Evolutionary conservation across 2,113 vertebrate species (phyloP), one percentile per base, ranked within the genome.

Genomic region (Phyllostomus discolor): DNA sequence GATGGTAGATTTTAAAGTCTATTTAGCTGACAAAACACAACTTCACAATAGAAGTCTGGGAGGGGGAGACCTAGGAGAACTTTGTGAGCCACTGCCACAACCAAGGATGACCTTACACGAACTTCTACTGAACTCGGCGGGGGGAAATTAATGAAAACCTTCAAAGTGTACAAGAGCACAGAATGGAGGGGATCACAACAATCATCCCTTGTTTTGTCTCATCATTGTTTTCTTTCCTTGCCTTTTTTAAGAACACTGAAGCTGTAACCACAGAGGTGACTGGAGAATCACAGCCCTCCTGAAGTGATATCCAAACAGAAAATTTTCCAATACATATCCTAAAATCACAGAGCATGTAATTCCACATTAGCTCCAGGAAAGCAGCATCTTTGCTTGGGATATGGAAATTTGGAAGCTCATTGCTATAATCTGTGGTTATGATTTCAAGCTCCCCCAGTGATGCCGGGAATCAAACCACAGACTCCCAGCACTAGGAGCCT

Each of bases 351-450:
- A 97, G 95, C 98, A 93, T 97, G 88, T 81, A 91, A 80, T 48
- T 95, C 95, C 97, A 85, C 73, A 92, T 90, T 79, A 62, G 15
- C 26, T 31, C 95, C 28, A 69, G 95, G 97, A 97, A 97, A 95
- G 95, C 97, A 97, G 95, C 78, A 96, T 95, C 97, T 97, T 92
- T 88, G 94, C 97, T 97, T 97, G 96, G 89, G 96, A 93, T 66
- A 86, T 85, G 98, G 98, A 98, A 95, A 97, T 98, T 98, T 98
- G 98, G 98, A 98, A 98, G 96, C 84, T 91, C 87, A 90, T 96
- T 96, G 97, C 98, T 98, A 97, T 98, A 98, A 98, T 98, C 98
- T 98, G 98, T 97, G 98, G 98, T 98, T 98, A 97, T 89, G 96
- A 98, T 95, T 98, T 98, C 96, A 97, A 97, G 94, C 95, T 97